Base-by-base conservation (phyloP, 1,140 invertebrate genomes). In the Drosophila dunni region DNA sequence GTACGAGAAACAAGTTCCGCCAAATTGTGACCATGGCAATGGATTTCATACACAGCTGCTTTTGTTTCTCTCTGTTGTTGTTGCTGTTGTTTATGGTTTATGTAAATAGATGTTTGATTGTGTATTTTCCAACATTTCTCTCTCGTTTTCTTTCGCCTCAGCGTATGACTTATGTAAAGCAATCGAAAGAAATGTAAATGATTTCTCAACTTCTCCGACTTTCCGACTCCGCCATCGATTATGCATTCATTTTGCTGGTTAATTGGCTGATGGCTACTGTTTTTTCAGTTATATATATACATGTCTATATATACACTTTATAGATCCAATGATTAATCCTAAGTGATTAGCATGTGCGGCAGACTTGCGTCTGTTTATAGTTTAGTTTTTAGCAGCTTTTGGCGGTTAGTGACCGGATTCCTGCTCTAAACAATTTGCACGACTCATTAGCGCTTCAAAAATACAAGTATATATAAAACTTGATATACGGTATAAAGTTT, bases 21-120 rank as follows among this genome's bases (percentile, higher is more conserved):
- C 75, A 89, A 90, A 89, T 90, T 84, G 84, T 89, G 84, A 89
- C 84, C 84, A 73, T 89, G 84, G 84, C 84, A 74, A 89, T 89
- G 84, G 84, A 89, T 89, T 89, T 90, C 48, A 78, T 65, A 69
- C 20, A 34, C 29, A 53, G 57, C 65, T 66, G 60, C 40, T 74
- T 75, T 80, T 76, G 78, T 75, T 65, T 61, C 48, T 75, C 71
- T 44, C 65, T 75, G 45, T 45, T 65, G 66, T 80, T 75, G 24
- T 29, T 29, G 24, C 24, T 29, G 24, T 29, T 89, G 76, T 89
- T 80, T 80, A 88, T 79, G 64, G 69, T 71, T 65, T 60, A 73
- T 71, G 42, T 71, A 64, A 62, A 63, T 73, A 63, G 34, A 15
- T 50, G 29, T 61, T 56, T 44, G 53, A 60, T 72, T 66, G 61